A percentile compares a stretch with the other conserved stretches of the same genome.
Conservation (phyloP, 1,140 invertebrate genomes). For the Drosophila saltans region DNA sequence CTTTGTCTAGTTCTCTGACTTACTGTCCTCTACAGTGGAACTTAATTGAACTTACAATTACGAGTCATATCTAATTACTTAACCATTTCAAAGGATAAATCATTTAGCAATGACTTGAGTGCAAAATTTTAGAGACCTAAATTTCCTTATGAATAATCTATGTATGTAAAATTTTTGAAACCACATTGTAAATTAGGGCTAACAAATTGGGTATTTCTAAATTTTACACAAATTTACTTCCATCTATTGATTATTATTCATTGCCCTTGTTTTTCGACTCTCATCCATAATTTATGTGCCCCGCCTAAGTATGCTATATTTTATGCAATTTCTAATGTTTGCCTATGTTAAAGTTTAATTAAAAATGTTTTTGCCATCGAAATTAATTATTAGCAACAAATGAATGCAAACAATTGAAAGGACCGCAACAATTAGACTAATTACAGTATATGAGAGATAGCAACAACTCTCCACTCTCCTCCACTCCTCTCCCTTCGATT, state of each 20-base stretch:
- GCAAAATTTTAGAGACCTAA: too few relatives aligned
- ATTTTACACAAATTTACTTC: not conserved
- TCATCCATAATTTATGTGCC: slow-evolving; percentile 9
- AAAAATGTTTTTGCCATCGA: slow-evolving; percentile 9
- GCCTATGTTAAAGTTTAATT: slow-evolving; percentile 20
- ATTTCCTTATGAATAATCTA: not conserved
- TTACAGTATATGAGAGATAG: slow-evolving; percentile 35
- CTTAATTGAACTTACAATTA: too few relatives aligned
- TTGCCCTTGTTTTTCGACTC: not conserved
- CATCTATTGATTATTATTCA: not conserved
- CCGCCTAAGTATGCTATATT: slow-evolving; percentile 12
- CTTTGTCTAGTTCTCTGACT: too few relatives aligned
- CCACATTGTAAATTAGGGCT: not conserved
- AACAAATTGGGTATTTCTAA: not conserved
- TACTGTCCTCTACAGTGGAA: too few relatives aligned
- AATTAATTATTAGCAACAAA: slow-evolving; percentile 12
- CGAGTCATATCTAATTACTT: too few relatives aligned
- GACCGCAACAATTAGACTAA: slow-evolving; percentile 47
- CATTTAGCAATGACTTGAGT: too few relatives aligned
- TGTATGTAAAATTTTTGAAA: not conserved
- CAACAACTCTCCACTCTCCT: not conserved
- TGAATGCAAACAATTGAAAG: slow-evolving; percentile 4
- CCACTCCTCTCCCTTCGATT: too few relatives aligned
- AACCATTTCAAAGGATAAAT: too few relatives aligned
- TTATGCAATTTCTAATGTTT: not conserved